A percentile compares a stretch with the other conserved stretches of the same genome.
Conservation (phyloP, 1,140 invertebrate genomes). For the Portunus trituberculatus region DNA sequence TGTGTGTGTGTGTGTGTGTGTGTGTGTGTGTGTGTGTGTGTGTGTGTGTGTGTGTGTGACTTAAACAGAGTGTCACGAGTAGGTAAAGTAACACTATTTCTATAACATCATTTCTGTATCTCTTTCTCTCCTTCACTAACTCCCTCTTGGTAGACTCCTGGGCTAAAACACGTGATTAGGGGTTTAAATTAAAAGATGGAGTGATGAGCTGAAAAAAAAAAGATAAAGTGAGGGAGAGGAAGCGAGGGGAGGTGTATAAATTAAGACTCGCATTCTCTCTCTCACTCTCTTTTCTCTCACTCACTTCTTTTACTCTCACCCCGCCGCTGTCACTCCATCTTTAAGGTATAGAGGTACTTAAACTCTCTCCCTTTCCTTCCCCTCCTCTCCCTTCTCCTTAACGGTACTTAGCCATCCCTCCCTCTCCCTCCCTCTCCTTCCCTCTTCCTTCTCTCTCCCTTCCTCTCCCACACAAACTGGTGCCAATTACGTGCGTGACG, state of each 20-base stretch:
- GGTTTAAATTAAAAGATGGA: too few species aligned
- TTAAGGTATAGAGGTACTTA: too few species aligned
- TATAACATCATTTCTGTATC: neutral
- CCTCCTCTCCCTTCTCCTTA: neutral
- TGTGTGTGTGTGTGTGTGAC: neutral
- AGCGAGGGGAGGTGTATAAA: too few species aligned
- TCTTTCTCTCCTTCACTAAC: neutral
- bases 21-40: neutral
- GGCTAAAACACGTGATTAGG: too few species aligned
- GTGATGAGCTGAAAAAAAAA: too few species aligned
- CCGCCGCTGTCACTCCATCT: too few species aligned
- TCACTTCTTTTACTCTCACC: neutral
- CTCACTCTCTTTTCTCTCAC: neutral
- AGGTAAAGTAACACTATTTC: too few species aligned
- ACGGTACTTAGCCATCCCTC: neutral
- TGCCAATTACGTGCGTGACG: constrained; percentile 47
- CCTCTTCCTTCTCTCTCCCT: neutral
- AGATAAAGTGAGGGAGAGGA: too few species aligned
- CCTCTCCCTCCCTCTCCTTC: constrained; percentile 32
- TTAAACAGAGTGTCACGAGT: too few species aligned
- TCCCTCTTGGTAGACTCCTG: too few species aligned
- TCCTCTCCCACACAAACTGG: neutral
- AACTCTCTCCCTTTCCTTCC: neutral
- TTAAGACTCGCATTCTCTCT: neutral
- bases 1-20: too few species aligned